Conservation (phyloP, 2,888 invertebrate genomes). For the Chaetogeoica ovagalla region DNA sequence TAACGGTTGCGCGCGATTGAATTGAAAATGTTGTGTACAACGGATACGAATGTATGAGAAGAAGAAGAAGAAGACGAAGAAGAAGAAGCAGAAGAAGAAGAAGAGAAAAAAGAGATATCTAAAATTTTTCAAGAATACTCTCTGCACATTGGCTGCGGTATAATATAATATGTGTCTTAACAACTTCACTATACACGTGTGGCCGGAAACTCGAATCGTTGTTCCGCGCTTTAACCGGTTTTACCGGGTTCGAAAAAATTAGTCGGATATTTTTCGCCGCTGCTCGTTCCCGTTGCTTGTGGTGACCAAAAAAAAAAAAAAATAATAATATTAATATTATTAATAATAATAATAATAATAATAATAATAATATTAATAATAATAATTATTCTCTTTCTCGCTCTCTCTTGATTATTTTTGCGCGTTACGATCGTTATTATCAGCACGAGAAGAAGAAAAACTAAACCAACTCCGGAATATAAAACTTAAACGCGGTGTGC, state of each 20-base stretch:
- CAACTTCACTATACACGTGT: not conserved
- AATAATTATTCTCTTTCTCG: too few relatives aligned
- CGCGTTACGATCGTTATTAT: too few relatives aligned
- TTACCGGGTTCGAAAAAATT: conserved; percentile 34
- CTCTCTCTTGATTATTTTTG: too few relatives aligned
- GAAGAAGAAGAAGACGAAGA: not conserved
- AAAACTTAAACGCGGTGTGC: too few relatives aligned
- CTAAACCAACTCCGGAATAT: too few relatives aligned
- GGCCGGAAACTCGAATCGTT: conserved; percentile 23
- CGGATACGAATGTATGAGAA: not conserved
- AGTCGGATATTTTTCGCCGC: not conserved
- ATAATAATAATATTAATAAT: too few relatives aligned
- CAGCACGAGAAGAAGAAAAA: too few relatives aligned
- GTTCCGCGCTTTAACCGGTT: conserved; percentile 29
- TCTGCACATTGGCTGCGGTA: not conserved
- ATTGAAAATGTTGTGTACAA: not conserved
- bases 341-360: too few relatives aligned
- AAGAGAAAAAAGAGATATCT: too few relatives aligned
- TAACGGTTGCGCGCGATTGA: not conserved
- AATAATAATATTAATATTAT: too few relatives aligned
- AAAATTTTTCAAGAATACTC: not conserved
- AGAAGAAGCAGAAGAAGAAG: too few relatives aligned
- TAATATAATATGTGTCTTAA: not conserved
- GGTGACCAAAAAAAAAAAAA: conserved; percentile 6
- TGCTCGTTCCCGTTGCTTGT: conserved; percentile 31